Evolutionary conservation across 30 jellyfish, hydroid and myxozoan genomes (phyloP), one percentile per base, ranked within the genome.

Genomic region (Hydractinia symbiolongicarpus): DNA sequence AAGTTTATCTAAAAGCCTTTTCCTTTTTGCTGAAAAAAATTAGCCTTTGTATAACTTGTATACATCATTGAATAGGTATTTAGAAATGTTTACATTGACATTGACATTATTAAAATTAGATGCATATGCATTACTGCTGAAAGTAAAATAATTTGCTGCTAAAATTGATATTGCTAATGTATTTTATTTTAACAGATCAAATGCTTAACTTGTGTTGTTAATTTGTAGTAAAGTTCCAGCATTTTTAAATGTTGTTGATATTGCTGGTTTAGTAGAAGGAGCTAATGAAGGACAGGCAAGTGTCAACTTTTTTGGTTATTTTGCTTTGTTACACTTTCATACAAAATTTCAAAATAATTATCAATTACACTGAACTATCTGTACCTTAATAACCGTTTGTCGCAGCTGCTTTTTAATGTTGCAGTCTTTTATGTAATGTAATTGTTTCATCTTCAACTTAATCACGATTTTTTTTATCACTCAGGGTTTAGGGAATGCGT

Each of bases 401-500:
- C 44, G 2, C 44, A 30, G 44, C 44, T 30, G 44, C 44, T 30
- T 30, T 30, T 30, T 30, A 2, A 30, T 30, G 44, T 30, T 30
- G 44, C 44, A 2, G 44, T 30, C 44, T 30, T n/a, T 30, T 30
- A 30, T 30, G 44, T 30, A 30, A 30, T 30, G 44, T 30, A 30
- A 30, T 30, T 30, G 44, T 30, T 30, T 30, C 44, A 30, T 30
- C 4, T 64, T 64, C 16, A 64, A 64, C 19, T 64, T 16, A n/a
- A 16, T 11, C 1, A 64, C 9, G 6, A 64, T 13, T 64, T 7
- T n/a, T 51, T 6, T 64, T 64, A n/a, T 64, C 44, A 30, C 1
- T 30, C 76, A 89, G 96, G 99, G 99, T 13, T 95, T 94, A 70
- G 99, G 99, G 40, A 94, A 94, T 84, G 97, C 99, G 4, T 94